phyloP scores from a whole-genome alignment of 2,888 invertebrate species.

The Priapulus caudatus region DNA sequence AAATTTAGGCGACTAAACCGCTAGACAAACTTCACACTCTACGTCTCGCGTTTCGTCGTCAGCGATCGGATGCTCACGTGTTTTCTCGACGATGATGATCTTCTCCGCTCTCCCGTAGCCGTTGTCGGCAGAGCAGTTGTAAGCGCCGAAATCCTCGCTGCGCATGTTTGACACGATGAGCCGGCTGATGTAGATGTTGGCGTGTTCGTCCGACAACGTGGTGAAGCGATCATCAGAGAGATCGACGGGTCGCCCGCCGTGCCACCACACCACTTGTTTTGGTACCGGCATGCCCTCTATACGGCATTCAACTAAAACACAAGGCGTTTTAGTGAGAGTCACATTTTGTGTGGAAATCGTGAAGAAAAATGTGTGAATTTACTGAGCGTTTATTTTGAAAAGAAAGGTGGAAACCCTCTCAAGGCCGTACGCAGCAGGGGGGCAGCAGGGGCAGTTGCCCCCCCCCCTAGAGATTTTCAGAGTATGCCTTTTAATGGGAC shows the following conservation, averaged over 20 bases:
- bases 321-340: no score
- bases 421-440: no score
- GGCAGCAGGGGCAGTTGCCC: no score
- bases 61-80: no score
- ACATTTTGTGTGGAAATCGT: no score
- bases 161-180: no score
- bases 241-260: neutral
- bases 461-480: no score
- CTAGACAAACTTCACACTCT: conserved; percentile 12
- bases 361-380: no score
- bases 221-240: conserved; percentile 1
- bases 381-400: no score
- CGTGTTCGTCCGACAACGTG: neutral
- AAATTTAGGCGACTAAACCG: conserved; percentile 5
- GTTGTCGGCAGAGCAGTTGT: conserved; percentile 85
- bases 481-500: no score
- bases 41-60: conserved; percentile 58
- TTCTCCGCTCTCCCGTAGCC: conserved; percentile 72
- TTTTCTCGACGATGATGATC: conserved; percentile 67
- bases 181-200: no score
- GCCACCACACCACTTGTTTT: neutral
- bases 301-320: neutral
- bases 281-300: neutral
- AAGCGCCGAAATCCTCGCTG: conserved; percentile 75
- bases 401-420: no score